Evolutionary conservation across 2,113 vertebrate genomes (phyloP).

Genomic region (Xiphophorus maculatus): DNA sequence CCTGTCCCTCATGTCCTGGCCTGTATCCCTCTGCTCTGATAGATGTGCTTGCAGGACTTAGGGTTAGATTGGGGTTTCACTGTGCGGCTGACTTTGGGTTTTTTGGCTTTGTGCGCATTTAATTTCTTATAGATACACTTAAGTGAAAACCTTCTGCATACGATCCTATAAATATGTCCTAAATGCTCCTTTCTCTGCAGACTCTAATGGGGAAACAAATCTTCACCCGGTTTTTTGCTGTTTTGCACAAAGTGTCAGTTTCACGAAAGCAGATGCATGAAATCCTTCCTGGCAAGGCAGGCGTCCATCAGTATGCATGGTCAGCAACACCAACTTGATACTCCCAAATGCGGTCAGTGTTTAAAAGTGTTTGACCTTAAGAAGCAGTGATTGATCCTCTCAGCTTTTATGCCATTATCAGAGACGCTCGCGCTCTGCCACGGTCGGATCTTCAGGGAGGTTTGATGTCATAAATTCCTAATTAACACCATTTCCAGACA

Average conservation of each 20-base stretch:
- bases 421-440: constrained; percentile 16
- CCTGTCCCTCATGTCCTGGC: constrained; percentile 44
- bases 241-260: constrained; percentile 1
- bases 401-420: constrained; percentile 40
- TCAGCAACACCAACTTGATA: constrained; percentile 5
- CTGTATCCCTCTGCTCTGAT: constrained; percentile 51
- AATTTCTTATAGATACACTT: constrained; percentile 10
- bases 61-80: constrained; percentile 38
- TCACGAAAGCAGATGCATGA: neutral
- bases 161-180: constrained; percentile 29
- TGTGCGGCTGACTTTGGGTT: constrained; percentile 16
- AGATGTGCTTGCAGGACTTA: constrained; percentile 55
- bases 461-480: constrained; percentile 52
- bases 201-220: constrained; percentile 40
- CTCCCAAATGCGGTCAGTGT: constrained; percentile 7
- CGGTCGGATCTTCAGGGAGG: constrained; percentile 27
- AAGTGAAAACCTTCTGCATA: neutral
- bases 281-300: neutral
- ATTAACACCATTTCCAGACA: constrained; percentile 66
- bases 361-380: constrained; percentile 28
- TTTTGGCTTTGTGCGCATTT: constrained; percentile 33
- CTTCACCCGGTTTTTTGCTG: constrained; percentile 1
- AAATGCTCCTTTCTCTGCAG: constrained; percentile 38
- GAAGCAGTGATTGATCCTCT: constrained; percentile 32
- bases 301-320: constrained; percentile 3